Conservation (phyloP, 2,888 invertebrate species). For the Argyra leucocephala region DNA sequence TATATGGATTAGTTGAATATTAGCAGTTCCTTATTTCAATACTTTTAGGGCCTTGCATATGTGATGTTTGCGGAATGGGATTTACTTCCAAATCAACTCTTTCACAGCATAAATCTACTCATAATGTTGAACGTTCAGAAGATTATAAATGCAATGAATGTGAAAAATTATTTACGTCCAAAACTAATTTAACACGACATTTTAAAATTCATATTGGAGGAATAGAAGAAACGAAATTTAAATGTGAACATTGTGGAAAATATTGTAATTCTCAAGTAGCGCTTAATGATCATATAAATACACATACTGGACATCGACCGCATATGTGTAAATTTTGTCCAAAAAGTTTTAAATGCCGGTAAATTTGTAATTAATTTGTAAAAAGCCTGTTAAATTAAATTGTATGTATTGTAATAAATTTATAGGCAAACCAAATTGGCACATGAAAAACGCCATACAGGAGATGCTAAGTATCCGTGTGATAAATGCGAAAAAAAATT, state of each 20-base stretch:
- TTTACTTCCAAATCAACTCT: not conserved
- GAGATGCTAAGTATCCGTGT: slow-evolving; percentile 5
- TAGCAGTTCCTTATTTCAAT: not conserved
- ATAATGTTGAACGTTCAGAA: not conserved
- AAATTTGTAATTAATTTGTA: not conserved
- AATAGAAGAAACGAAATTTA: slow-evolving; percentile 8
- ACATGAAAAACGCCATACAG: not conserved
- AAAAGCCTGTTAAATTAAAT: not conserved
- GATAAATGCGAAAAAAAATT: not conserved
- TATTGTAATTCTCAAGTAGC: not conserved
- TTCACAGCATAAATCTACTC: slow-evolving; percentile 8
- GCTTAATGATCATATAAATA: slow-evolving; percentile 10
- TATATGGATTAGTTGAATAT: too few species aligned
- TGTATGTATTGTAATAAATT: not conserved
- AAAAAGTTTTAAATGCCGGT: slow-evolving; percentile 5
- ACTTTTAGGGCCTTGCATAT: not conserved
- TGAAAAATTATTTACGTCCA: not conserved
- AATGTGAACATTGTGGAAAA: slow-evolving; percentile 9
- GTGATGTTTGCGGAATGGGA: slow-evolving; percentile 8
- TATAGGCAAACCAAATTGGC: not conserved
- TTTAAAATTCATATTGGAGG: slow-evolving; percentile 9
- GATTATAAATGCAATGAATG: slow-evolving; percentile 7
- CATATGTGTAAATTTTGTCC: not conserved
- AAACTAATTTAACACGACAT: slow-evolving; percentile 7
- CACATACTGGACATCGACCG: not conserved